Conservation (phyloP, 2,113 vertebrate species). For the Cavia aperea region DNA sequence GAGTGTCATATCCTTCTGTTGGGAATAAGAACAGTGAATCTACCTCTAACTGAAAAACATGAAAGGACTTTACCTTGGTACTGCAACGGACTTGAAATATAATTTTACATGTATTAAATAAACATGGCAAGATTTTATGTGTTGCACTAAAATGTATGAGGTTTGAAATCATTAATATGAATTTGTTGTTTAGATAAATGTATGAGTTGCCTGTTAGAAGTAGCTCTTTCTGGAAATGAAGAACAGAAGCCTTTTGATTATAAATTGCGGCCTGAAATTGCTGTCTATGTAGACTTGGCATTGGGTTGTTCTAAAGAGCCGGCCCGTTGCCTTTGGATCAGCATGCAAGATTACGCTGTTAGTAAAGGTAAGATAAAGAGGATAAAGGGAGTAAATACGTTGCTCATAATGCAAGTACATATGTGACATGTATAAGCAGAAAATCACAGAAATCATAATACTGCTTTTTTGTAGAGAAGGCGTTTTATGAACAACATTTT, state of each 20-base stretch:
- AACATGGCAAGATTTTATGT: constrained; percentile 36
- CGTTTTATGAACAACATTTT: constrained; percentile 19
- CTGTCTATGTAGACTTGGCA: constrained; percentile 88
- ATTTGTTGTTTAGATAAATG: constrained; percentile 81
- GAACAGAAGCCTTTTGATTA: constrained; percentile 97
- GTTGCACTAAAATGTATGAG: constrained; percentile 11
- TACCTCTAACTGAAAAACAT: not conserved
- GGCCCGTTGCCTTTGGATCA: constrained; percentile 92
- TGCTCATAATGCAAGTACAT: not conserved
- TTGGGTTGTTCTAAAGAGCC: constrained; percentile 96
- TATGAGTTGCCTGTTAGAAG: constrained; percentile 92
- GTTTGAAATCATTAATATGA: constrained; percentile 44
- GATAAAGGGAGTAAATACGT: not conserved
- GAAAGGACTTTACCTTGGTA: constrained; percentile 21
- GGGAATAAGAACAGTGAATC: not conserved
- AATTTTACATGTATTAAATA: constrained; percentile 22
- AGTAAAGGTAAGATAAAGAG: constrained; percentile 88
- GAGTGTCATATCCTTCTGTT: not conserved
- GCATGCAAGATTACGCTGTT: constrained; percentile 95
- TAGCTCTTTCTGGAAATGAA: constrained; percentile 93
- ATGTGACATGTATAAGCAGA: not conserved
- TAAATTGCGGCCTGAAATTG: constrained; percentile 84
- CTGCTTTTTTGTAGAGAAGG: constrained; percentile 5
- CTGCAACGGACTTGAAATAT: constrained; percentile 33
- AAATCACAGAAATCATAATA: not conserved